Evolutionary conservation across 2,797 vertebrate species (phyloP).

Genomic region (Monodelphis domestica): DNA sequence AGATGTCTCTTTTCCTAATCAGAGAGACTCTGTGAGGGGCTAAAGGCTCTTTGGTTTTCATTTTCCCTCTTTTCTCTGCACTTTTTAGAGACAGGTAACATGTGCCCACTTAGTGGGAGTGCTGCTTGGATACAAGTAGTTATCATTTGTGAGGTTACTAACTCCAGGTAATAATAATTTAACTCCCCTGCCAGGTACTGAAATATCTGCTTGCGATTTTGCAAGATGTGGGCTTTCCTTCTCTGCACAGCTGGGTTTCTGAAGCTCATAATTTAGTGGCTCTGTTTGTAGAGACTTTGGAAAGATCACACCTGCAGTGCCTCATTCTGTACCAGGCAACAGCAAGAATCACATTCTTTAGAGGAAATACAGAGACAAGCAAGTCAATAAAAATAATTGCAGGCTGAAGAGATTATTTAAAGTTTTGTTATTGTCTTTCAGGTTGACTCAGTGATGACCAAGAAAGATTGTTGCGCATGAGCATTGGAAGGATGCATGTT

Average conservation of each 20-base stretch:
- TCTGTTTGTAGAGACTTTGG: neutral
- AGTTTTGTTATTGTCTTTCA: neutral
- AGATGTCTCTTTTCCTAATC: neutral
- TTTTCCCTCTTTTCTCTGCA: neutral
- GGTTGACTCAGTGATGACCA: slow-evolving; percentile 6
- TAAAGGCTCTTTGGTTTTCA: neutral
- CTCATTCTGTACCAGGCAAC: neutral
- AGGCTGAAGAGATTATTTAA: neutral
- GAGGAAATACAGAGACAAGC: neutral
- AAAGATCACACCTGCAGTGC: neutral
- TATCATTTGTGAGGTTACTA: neutral
- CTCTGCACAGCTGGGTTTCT: accelerated
- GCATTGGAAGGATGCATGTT: neutral
- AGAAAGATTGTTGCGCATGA: neutral
- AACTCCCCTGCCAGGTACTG: neutral
- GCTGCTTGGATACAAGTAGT: neutral
- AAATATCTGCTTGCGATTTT: slow-evolving; percentile 15
- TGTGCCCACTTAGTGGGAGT: neutral
- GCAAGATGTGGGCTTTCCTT: neutral
- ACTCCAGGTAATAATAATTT: neutral
- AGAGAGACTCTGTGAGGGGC: neutral
- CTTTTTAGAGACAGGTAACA: neutral
- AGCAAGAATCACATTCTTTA: neutral
- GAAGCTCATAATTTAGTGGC: neutral
- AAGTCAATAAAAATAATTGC: neutral